Evolutionary conservation across 2,888 invertebrate species (phyloP).

Genomic region (Dolichomitus sp.): DNA sequence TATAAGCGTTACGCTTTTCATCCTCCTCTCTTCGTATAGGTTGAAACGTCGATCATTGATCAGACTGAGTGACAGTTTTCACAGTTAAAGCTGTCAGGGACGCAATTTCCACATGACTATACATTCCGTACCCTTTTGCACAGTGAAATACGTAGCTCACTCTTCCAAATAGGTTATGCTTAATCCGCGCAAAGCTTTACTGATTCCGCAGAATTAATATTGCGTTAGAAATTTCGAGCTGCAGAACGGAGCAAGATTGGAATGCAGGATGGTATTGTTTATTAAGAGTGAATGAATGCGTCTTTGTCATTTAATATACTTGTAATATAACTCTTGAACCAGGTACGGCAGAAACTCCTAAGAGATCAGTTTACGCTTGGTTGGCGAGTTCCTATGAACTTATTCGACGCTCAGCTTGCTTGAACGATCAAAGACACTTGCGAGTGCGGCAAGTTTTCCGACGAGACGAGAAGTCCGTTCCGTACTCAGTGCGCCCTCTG

Average conservation of each 20-base stretch:
- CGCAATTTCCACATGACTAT: background rate
- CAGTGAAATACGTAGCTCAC: background rate
- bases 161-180: background rate
- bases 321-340: background rate
- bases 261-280: background rate
- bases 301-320: background rate
- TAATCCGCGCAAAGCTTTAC: background rate
- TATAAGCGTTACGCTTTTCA: background rate
- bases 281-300: no score
- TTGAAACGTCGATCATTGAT: constrained; percentile 6
- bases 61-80: background rate
- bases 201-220: background rate
- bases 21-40: background rate
- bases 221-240: background rate
- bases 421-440: constrained; percentile 71
- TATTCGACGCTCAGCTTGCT: constrained; percentile 67
- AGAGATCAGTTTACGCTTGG: constrained; percentile 40
- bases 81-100: background rate
- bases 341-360: background rate
- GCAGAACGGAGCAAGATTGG: background rate
- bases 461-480: constrained; percentile 29
- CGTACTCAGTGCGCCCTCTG: constrained; percentile 18
- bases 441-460: constrained; percentile 51
- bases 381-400: constrained; percentile 52
- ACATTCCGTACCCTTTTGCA: background rate